Conservation (phyloP, 2,888 invertebrate species). For the Lymantria dispar region DNA sequence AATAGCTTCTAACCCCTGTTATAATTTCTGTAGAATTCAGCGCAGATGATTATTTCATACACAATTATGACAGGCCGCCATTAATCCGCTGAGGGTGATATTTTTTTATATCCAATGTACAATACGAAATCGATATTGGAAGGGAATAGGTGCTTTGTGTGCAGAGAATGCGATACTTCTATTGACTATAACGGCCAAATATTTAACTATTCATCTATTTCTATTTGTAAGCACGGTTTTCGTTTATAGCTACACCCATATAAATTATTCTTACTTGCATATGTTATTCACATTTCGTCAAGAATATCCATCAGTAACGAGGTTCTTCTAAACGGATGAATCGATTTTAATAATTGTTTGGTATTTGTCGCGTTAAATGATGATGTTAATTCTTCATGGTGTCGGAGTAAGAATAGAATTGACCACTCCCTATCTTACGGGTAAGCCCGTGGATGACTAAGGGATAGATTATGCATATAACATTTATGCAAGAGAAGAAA, state of each 20-base stretch:
- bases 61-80: conserved; percentile 55
- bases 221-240: conserved; percentile 7
- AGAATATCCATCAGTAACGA: too few relatives aligned
- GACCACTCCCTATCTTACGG: too few relatives aligned
- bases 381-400: too few relatives aligned
- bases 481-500: too few relatives aligned
- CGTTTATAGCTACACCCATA: background rate
- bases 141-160: conserved; percentile 41
- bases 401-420: too few relatives aligned
- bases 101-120: conserved; percentile 45
- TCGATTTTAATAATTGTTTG: too few relatives aligned
- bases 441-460: too few relatives aligned
- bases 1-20: conserved; percentile 33
- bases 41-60: conserved; percentile 59
- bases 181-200: conserved; percentile 14
- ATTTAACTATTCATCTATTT: conserved; percentile 26
- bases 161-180: conserved; percentile 15
- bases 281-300: too few relatives aligned
- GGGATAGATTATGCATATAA: too few relatives aligned
- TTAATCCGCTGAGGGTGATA: conserved; percentile 48
- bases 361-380: too few relatives aligned
- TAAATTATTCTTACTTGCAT: too few relatives aligned
- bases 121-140: conserved; percentile 36
- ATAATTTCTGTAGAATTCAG: conserved; percentile 38
- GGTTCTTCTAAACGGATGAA: too few relatives aligned